Base-by-base conservation (phyloP, 2,797 vertebrate species). In the Hozukius guyotensis region DNA sequence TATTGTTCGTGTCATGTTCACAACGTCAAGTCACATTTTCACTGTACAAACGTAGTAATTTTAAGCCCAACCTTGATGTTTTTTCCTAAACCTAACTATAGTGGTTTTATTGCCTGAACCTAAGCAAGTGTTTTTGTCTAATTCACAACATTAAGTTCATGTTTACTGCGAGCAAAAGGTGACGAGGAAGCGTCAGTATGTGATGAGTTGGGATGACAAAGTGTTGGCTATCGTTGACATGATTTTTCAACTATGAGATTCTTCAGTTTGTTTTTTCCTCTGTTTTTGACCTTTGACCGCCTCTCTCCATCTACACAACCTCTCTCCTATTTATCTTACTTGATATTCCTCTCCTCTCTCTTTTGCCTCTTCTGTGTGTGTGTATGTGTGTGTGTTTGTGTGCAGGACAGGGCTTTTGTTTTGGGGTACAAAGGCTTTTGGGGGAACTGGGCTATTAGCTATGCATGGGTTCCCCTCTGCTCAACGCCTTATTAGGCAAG, bases 401-500 rank as follows among this genome's bases (percentile, higher is more conserved):
- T 74, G 60, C 49, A 68, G 81, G 72, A 79, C 75, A 66, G 69
- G 61, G 46, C 86, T 90, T 94, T 94, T 93, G 89, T 93, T 81
- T 88, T 0, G 9, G 65, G 80, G 72, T 80, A 93, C 90, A 94
- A 93, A 91, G 81, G 74, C 89, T 86, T 90, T 91, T 80, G 31
- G 81, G 87, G 90, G 83, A 27, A 77, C 68, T 62, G 65, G 89
- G 75, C 57, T 79, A 93, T 95, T 95, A 93, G 90, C 72, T 92
- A 95, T 95, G 93, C 94, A 94, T 93, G 92, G 91, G 65, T 86
- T 87, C 89, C 78, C 73, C 83, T 89, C 85, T 52, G 80, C 89
- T 90, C 93, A 91, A 86, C 77, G 90, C 90, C 89, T 94, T 87
- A 89, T 94, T 94, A 94, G 92, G 90, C 83, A 38, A 85, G 84